Base-by-base conservation (phyloP, 2,113 vertebrate genomes). In the Hemibagrus wyckioides region DNA sequence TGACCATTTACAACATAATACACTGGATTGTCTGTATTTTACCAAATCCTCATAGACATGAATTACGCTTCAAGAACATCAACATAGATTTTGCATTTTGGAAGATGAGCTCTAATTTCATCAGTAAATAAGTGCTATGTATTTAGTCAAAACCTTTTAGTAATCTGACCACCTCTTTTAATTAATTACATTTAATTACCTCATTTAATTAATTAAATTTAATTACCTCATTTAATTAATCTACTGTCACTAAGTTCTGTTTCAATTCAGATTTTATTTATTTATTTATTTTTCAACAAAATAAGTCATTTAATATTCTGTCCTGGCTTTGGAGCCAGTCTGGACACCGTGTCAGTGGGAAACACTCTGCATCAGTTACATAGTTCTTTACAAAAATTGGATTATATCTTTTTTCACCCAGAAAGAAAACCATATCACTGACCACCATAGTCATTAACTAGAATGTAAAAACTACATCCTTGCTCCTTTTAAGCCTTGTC, bases 371-470 rank as follows among this genome's bases (percentile, higher is more conserved):
- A 30, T 52, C 48, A 19, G 28, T 52, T 79, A 19, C 75, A 52
- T 48, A 9, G 25, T 14, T 41, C 5, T 76, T n/a, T 21, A 1
- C 11, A 23, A 25, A 73, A 39, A 28, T 48, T 63, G 23, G 54
- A 48, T 59, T 30, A 48, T 1, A 3, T 8, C 15, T 23, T 41
- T 21, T n/a, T 82, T 67, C 63, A 82, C 19, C 54, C 33, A 30
- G 30, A 83, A 83, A 79, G 81, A 87, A 87, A 87, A 87, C 86
- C 86, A 87, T 84, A 14, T 77, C 83, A 71, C 81, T 84, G 33
- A 83, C 86, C 71, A 84, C 86, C 71, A 48, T 77, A 65, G 80
- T 73, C n/a, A 54, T 63, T 69, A 83, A 50, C 6, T 44, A 14
- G 76, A 87, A 76, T 73, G 33, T 19, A 71, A 36, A 57, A 63